A percentile compares a stretch with the other conserved stretches of the same genome.
phyloP scores from a whole-genome alignment of 2,797 vertebrate species.

The Sparidentex hasta region DNA sequence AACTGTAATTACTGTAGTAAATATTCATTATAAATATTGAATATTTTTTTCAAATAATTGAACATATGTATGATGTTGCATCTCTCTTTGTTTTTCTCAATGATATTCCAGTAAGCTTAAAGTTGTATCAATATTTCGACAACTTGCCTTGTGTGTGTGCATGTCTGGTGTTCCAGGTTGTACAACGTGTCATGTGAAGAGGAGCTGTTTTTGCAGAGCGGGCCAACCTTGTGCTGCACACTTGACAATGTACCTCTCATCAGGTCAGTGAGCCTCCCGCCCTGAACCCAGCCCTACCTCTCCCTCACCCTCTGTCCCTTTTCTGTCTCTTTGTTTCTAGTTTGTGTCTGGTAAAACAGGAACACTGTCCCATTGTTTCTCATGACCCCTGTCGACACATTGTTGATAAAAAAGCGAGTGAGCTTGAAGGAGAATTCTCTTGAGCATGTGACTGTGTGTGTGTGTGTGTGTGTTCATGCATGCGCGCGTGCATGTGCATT shows the following conservation, averaged over 20 bases:
- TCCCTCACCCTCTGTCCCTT: slow-evolving; percentile 17
- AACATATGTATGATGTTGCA: background rate
- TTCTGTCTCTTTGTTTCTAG: slow-evolving; percentile 47
- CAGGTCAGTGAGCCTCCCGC: slow-evolving; percentile 82
- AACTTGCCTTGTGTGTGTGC: background rate
- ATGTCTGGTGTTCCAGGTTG: slow-evolving; percentile 80
- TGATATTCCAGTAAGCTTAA: background rate
- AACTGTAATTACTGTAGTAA: background rate
- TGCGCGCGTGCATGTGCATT: slow-evolving; percentile 32
- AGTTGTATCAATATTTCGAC: background rate
- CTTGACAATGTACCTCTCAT: slow-evolving; percentile 91
- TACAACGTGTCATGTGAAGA: slow-evolving; percentile 91
- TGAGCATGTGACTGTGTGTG: slow-evolving; percentile 18
- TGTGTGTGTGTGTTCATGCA: slow-evolving; percentile 17
- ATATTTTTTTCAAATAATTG: background rate
- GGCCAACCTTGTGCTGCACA: slow-evolving; percentile 88
- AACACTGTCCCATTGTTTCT: slow-evolving; percentile 74
- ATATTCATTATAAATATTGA: background rate
- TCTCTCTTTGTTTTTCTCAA: background rate
- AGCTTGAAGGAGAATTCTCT: slow-evolving; percentile 53
- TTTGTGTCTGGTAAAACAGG: slow-evolving; percentile 62
- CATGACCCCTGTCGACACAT: slow-evolving; percentile 46
- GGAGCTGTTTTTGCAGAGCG: slow-evolving; percentile 82
- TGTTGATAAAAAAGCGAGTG: slow-evolving; percentile 60
- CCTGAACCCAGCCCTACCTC: slow-evolving; percentile 5